Evolutionary conservation across 2,888 invertebrate genomes (phyloP), one percentile per base, ranked within the genome.

Genomic region (Seira ritae): DNA sequence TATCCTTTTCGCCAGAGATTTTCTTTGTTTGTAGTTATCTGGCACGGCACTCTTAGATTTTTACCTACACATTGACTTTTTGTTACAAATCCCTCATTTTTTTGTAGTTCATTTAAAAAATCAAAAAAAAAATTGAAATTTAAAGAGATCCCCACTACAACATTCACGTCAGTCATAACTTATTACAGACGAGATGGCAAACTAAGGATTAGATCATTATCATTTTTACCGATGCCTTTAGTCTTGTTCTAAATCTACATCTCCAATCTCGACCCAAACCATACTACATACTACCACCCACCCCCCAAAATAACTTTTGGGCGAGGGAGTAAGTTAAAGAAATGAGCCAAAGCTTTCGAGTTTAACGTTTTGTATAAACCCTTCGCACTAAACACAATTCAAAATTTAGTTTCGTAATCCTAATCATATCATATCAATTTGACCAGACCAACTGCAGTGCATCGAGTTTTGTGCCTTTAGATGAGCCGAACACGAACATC

Each of bases 401-500:
- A 42, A 6, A 8, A 42, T 42, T 42, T n/a, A n/a, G n/a, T 42
- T 42, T 42, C 12, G 42, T 42, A 42, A 42, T 42, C 42, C 6
- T n/a, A 66, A 66, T 37, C 1, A 66, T 50, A 0, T 19, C 20
- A 19, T 68, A 76, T 75, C 67, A 67, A 67, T 67, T 42, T 75
- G 75, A 65, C 75, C 68, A n/a, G n/a, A n/a, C n/a, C n/a, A 76
- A 55, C 31, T 68, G 23, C 46, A 17, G 23, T 42, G 42, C 42
- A 42, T 42, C 12, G 6, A 42, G 42, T 8, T 42, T 42, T 12
- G 12, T 6, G 12, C 12, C 42, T 42, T 42, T 42, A 42, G 6
- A 42, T 42, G 42, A 42, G 42, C 12, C 6, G 6, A 6, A 42
- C 42, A 42, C 42, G 42, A 42, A 8, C 42, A 12, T 42, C 42